Conservation (phyloP, 2,888 invertebrate species). For the Drosophila algonquin region DNA sequence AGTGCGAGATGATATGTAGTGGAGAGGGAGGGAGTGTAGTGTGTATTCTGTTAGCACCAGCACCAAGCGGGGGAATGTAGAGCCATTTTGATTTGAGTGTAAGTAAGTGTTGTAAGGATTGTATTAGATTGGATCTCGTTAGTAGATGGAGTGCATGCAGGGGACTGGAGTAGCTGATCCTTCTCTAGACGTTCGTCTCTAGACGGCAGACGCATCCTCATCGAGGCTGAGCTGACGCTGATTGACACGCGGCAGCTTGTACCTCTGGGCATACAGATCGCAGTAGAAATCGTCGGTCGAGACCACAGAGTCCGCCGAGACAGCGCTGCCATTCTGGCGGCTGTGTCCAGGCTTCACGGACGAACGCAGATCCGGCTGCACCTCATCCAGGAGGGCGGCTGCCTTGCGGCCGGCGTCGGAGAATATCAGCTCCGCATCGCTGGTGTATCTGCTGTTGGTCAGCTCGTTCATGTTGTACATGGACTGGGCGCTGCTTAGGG, state of each 20-base stretch:
- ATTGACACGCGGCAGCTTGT: conserved; percentile 57
- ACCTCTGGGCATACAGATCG: conserved; percentile 69
- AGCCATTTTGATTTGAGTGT: conserved; percentile 35
- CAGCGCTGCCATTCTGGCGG: conserved; percentile 36
- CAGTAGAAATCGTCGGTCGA: conserved; percentile 60
- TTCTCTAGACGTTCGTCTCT: not conserved
- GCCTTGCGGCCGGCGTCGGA: conserved; percentile 68
- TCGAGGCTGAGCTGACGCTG: conserved; percentile 59
- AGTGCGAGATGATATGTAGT: conserved; percentile 21
- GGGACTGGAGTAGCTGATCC: conserved; percentile 15
- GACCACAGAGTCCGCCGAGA: conserved; percentile 33
- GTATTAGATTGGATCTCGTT: conserved; percentile 21
- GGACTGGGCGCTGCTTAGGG: conserved; percentile 77
- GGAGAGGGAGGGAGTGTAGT: conserved; percentile 1
- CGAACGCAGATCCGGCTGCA: conserved; percentile 83
- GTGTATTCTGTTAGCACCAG: conserved; percentile 34
- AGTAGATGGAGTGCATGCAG: conserved; percentile 27
- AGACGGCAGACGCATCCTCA: conserved; percentile 51
- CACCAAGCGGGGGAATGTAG: conserved; percentile 36
- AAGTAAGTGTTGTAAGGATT: conserved; percentile 14
- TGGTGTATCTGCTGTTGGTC: conserved; percentile 54
- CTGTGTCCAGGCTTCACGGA: conserved; percentile 83
- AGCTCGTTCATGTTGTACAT: conserved; percentile 81
- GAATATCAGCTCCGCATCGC: conserved; percentile 65
- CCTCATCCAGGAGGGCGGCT: conserved; percentile 84